phyloP scores from a whole-genome alignment of 2,888 invertebrate species.

The Megastigmus dorsalis region DNA sequence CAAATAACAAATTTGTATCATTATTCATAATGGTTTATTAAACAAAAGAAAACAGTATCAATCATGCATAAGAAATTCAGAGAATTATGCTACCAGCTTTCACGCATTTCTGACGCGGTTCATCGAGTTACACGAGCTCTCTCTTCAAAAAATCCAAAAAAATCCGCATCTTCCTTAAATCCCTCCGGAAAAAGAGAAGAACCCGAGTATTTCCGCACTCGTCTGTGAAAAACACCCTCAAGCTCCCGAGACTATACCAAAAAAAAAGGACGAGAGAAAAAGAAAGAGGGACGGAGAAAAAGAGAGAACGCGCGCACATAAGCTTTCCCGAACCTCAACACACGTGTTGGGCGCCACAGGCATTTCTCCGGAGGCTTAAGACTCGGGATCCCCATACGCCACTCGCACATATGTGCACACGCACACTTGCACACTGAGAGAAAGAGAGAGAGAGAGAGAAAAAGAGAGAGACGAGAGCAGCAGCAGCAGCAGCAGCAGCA shows the following conservation, averaged over 20 bases:
- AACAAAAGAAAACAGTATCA: background rate
- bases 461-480: no score
- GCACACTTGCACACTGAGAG: background rate
- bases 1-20: background rate
- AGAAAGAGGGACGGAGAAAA: background rate
- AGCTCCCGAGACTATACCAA: background rate
- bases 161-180: background rate
- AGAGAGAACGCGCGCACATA: background rate
- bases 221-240: background rate
- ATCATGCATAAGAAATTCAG: background rate
- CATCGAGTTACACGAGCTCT: background rate
- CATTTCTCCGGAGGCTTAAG: background rate
- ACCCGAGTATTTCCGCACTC: background rate
- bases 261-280: background rate
- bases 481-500: no score
- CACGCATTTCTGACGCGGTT: background rate
- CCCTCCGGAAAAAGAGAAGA: background rate
- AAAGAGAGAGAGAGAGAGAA: no score
- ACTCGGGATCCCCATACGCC: background rate
- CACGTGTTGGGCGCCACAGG: no score
- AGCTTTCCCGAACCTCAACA: constrained; percentile 12
- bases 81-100: no score
- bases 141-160: background rate
- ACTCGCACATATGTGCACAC: background rate
- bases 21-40: background rate